A percentile compares a stretch with the other conserved stretches of the same genome.
Conservation (phyloP, 1,140 invertebrate species). For the Drosophila varians region DNA sequence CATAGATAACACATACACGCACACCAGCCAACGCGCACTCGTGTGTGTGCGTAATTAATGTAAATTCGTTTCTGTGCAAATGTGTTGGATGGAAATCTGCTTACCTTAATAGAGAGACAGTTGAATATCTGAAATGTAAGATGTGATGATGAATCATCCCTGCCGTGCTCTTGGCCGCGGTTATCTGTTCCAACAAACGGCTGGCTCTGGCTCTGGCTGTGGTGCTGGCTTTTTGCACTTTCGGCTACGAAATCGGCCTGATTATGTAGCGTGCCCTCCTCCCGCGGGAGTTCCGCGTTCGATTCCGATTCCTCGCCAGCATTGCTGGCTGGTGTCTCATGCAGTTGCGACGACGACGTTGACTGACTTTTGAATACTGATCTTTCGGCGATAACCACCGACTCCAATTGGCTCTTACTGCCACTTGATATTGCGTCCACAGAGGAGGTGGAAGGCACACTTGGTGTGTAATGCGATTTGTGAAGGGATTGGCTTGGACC, state of each 20-base stretch:
- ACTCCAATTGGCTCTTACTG: conserved; percentile 25
- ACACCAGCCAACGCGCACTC: background rate
- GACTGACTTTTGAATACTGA: conserved; percentile 49
- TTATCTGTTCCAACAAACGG: conserved; percentile 32
- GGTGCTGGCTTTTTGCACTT: conserved; percentile 23
- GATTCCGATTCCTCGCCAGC: conserved; percentile 19
- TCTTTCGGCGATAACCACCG: conserved; percentile 26
- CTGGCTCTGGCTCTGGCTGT: conserved; percentile 8
- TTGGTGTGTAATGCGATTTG: conserved; percentile 57
- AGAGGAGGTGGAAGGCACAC: conserved; percentile 62
- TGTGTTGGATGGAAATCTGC: conserved; percentile 73
- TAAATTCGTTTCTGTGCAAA: conserved; percentile 47
- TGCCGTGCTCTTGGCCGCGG: conserved; percentile 61
- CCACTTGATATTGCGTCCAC: conserved; percentile 37
- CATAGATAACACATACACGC: conserved; percentile 46
- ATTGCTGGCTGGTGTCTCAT: conserved; percentile 2
- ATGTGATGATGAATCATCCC: conserved; percentile 78
- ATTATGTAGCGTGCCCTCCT: conserved; percentile 34
- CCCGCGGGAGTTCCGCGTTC: conserved; percentile 9
- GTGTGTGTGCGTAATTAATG: conserved; percentile 48
- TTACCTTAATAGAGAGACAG: conserved; percentile 83
- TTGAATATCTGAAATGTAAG: conserved; percentile 82
- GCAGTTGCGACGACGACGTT: conserved; percentile 20
- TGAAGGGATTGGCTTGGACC: conserved; percentile 42
- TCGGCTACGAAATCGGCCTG: conserved; percentile 23